Percentiles rank a stretch among this genome's conserved stretches.
phyloP scores from a whole-genome alignment of 2,797 vertebrate genomes.

The Takifugu rubripes region DNA sequence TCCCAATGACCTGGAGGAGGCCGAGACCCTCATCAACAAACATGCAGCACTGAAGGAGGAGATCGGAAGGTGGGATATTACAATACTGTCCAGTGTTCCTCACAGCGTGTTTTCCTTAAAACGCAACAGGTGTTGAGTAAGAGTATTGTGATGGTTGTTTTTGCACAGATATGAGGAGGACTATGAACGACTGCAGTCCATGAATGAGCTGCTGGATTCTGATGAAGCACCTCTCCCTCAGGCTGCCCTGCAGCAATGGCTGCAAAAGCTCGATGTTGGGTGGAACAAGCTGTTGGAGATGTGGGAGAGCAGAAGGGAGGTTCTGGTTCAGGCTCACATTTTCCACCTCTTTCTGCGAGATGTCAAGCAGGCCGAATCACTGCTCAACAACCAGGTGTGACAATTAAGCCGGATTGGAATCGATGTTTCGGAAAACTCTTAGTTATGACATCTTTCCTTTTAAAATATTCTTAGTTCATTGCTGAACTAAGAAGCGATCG shows the following conservation, averaged over 20 bases:
- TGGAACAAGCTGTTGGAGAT: conserved; percentile 92
- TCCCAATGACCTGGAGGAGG: conserved; percentile 81
- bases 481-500: background rate
- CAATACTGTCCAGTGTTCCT: background rate
- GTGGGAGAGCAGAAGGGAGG: conserved; percentile 87
- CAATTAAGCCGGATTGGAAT: background rate
- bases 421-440: no score
- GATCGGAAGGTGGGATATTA: conserved; percentile 75
- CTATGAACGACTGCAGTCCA: conserved; percentile 87
- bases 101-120: background rate
- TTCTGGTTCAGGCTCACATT: conserved; percentile 88
- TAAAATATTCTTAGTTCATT: background rate
- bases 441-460: background rate
- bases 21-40: conserved; percentile 82
- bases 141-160: fast-evolving
- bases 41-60: conserved; percentile 92
- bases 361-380: conserved; percentile 82
- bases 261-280: conserved; percentile 90
- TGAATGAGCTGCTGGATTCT: conserved; percentile 85
- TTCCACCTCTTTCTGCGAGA: conserved; percentile 92
- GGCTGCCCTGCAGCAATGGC: conserved; percentile 89
- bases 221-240: conserved; percentile 85
- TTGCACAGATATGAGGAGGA: conserved; percentile 82
- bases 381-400: conserved; percentile 88
- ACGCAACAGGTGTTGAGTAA: background rate